Evolutionary conservation across 2,113 vertebrate species (phyloP).

Genomic region (Coptodon bakossiorum): DNA sequence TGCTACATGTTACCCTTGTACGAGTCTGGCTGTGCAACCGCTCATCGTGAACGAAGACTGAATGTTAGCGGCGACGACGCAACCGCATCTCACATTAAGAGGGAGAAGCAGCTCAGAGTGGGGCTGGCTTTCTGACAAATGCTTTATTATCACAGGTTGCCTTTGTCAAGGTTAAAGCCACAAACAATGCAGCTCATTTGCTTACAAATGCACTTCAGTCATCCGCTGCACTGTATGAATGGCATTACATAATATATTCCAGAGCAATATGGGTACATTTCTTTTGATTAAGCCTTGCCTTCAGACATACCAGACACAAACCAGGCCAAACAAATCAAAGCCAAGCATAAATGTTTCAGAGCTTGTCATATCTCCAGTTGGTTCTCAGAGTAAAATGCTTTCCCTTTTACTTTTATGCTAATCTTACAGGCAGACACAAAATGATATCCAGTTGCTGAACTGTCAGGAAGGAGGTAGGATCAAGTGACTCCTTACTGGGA

Average conservation of each 20-base stretch:
- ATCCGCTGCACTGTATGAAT: neutral
- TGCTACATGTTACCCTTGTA: neutral
- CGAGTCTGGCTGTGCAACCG: neutral
- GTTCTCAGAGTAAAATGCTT: slow-evolving; percentile 31
- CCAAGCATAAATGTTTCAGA: slow-evolving; percentile 26
- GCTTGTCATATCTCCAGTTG: slow-evolving; percentile 50
- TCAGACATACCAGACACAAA: slow-evolving; percentile 21
- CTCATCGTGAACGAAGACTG: slow-evolving; percentile 41
- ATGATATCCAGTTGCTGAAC: slow-evolving; percentile 44
- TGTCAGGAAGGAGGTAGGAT: slow-evolving; percentile 55
- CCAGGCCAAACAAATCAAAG: slow-evolving; percentile 47
- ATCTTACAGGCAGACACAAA: slow-evolving; percentile 46
- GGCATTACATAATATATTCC: slow-evolving; percentile 23
- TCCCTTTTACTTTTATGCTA: slow-evolving; percentile 41
- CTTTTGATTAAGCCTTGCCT: slow-evolving; percentile 47
- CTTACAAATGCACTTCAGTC: slow-evolving; percentile 42
- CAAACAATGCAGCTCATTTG: slow-evolving; percentile 44
- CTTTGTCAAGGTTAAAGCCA: slow-evolving; percentile 48
- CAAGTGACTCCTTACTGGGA: slow-evolving; percentile 51
- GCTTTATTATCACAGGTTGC: slow-evolving; percentile 33
- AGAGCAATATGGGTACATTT: slow-evolving; percentile 22
- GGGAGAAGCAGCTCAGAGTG: neutral
- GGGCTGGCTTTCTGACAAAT: slow-evolving; percentile 29
- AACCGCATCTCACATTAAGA: slow-evolving; percentile 6
- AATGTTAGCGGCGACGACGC: neutral